Evolutionary conservation across 64 coral and sea anemone genomes (phyloP), one percentile per base, ranked within the genome.

Genomic region (Actinia equina): DNA sequence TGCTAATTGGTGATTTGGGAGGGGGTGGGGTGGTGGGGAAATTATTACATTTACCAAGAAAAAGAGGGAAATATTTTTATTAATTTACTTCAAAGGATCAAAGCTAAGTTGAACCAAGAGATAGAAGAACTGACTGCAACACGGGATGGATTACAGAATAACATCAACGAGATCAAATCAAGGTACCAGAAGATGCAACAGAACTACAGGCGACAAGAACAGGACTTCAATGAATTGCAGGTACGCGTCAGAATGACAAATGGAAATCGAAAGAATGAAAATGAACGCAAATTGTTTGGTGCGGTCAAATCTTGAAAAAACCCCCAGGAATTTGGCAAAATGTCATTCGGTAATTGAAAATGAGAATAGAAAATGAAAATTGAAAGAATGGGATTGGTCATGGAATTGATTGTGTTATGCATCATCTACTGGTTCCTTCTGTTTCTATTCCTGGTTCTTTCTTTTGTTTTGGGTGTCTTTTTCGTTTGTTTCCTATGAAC

Each of bases 141-240:
- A 17, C 77, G 82, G 11, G 52, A 81, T 43, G 76, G 74, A 43
- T 41, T 91, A 17, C 84, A 87, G 44, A 26, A 63, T 45, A 83
- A 87, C 25, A 82, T 87, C 6, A 53, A 57, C 18, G 83, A 85
- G 2, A 85, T 85, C 22, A 85, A 63, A 53, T 85, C 83, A 27
- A 57, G 83, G 19, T 85, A 85, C 83, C 53, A 85, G 30, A 57
- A 85, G 17, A 85, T 85, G 83, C 83, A 85, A 17, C 83, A 63
- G 23, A 85, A 63, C 55, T 85, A 85, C 55, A 57, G 55, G 52
- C 52, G 59, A 43, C 83, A 85, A 26, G 83, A 85, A 42, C 83
- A 85, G 37, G 83, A 85, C 0, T 85, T 85, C 16, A 61, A 85
- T 53, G 83, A 57, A 52, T 30, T 85, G 45, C 49, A 85, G 83